Conservation (phyloP, 92 coral and sea anemone genomes). For the Micromussa lordhowensis region DNA sequence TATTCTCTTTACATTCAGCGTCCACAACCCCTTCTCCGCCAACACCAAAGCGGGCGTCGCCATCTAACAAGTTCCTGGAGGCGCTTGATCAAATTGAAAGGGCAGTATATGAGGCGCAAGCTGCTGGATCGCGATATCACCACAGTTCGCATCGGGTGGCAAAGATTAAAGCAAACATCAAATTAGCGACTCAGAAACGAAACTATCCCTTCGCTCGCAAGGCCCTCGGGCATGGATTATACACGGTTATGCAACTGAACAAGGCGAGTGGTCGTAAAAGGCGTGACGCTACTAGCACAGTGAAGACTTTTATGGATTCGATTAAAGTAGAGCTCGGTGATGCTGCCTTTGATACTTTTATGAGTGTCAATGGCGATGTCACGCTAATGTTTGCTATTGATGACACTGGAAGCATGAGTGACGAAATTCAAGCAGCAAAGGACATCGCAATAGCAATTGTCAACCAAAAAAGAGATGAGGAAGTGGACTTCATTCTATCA, state of each 20-base stretch:
- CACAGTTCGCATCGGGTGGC: conserved; percentile 40
- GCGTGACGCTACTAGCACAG: conserved; percentile 39
- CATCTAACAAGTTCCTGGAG: conserved; percentile 80
- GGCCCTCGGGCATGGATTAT: conserved; percentile 79
- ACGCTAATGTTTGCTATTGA: conserved; percentile 79
- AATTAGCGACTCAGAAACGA: conserved; percentile 65
- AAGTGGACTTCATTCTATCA: conserved; percentile 74
- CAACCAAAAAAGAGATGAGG: conserved; percentile 46
- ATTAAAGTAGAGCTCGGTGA: conserved; percentile 58
- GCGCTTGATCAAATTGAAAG: conserved; percentile 85
- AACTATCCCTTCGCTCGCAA: conserved; percentile 85
- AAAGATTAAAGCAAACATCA: conserved; percentile 63
- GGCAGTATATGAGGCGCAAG: conserved; percentile 76
- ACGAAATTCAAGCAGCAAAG: conserved; percentile 70
- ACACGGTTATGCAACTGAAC: conserved; percentile 32
- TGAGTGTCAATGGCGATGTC: conserved; percentile 83
- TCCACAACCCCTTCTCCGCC: neutral
- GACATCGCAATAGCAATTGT: conserved; percentile 68
- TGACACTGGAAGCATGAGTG: conserved; percentile 73
- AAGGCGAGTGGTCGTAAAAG: conserved; percentile 27
- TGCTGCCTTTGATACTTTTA: conserved; percentile 50
- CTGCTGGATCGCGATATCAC: conserved; percentile 34
- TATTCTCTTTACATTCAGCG: neutral
- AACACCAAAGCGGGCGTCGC: conserved; percentile 35
- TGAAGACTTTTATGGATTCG: conserved; percentile 49